These are phyloP conservation scores for Lates calcarifer DNA, from an alignment of 2,113 vertebrate genomes.

Conservation along the genomic window DNA sequence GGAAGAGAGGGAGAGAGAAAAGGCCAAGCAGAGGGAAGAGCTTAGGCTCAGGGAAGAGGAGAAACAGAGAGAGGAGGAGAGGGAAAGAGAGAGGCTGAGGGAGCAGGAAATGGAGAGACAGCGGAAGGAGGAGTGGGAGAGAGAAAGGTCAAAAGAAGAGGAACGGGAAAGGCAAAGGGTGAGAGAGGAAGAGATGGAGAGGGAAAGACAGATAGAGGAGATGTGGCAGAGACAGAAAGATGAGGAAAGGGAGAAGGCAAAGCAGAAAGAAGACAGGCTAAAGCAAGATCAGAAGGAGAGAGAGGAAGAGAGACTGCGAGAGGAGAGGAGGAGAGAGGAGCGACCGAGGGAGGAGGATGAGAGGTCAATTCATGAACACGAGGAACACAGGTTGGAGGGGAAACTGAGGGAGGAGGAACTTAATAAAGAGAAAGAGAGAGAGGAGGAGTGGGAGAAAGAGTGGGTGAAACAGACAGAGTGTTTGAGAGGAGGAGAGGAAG, in stretches of 20 bases:
- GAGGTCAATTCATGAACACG: neutral
- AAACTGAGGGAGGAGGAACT: neutral
- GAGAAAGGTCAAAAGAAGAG: conserved; percentile 7
- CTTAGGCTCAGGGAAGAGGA: conserved; percentile 15
- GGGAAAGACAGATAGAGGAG: conserved; percentile 1
- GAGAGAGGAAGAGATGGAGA: conserved; percentile 7
- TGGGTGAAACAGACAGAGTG: conserved; percentile 5
- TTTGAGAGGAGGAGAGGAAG: neutral
- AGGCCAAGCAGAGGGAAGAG: conserved; percentile 16
- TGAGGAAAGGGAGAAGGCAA: conserved; percentile 12
- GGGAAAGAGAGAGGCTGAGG: conserved; percentile 1
- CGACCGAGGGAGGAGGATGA: conserved; percentile 12
- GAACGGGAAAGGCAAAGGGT: neutral
- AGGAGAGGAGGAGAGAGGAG: conserved; percentile 10
- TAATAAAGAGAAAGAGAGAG: neutral
- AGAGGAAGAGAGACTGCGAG: neutral
- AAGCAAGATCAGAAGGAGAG: neutral
- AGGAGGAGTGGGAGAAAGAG: conserved; percentile 29
- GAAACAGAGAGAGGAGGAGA: conserved; percentile 8
- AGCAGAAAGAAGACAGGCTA: conserved; percentile 14
- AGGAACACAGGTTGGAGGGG: neutral
- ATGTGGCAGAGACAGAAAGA: conserved; percentile 31
- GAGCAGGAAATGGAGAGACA: conserved; percentile 31
- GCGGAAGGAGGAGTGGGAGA: neutral
- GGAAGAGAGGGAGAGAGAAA: conserved; percentile 36